Percentiles rank a stretch among this genome's conserved stretches.
Evolutionary conservation across 2,797 vertebrate genomes (phyloP).

Genomic region (Epinephelus malabaricus): DNA sequence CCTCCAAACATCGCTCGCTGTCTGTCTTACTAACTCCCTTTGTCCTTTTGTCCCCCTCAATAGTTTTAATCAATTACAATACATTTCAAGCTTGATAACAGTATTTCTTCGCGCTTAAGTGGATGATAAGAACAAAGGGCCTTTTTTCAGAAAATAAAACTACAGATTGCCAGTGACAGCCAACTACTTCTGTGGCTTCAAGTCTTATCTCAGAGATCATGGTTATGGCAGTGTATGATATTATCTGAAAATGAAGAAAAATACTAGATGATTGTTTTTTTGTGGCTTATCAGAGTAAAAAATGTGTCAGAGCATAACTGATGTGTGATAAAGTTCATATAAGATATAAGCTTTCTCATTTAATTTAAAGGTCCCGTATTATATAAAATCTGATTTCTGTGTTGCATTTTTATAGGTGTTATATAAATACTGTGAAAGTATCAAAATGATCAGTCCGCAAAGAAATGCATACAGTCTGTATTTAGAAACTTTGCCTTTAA

Average conservation of each 20-base stretch:
- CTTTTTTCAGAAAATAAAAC: conserved; percentile 54
- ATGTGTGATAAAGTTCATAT: background rate
- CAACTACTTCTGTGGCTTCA: conserved; percentile 34
- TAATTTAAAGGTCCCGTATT: too few species aligned
- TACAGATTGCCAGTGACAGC: conserved; percentile 34
- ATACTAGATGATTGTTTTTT: background rate
- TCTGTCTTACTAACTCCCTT: conserved; percentile 61
- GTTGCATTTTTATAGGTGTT: too few species aligned
- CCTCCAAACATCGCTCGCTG: conserved; percentile 70
- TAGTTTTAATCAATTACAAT: conserved; percentile 72
- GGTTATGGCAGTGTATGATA: background rate
- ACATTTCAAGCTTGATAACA: conserved; percentile 59
- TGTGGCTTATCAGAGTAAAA: conserved; percentile 7
- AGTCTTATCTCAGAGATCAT: conserved; percentile 49
- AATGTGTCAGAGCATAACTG: background rate
- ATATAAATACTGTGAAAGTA: too few species aligned
- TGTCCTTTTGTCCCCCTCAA: conserved; percentile 74
- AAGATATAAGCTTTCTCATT: background rate
- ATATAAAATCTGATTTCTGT: too few species aligned
- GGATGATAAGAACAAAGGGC: conserved; percentile 60
- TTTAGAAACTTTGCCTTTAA: too few species aligned
- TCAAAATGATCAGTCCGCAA: too few species aligned
- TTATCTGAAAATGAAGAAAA: conserved; percentile 26
- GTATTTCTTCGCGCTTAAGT: conserved; percentile 34
- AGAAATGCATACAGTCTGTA: too few species aligned